phyloP scores from a whole-genome alignment of 1,140 invertebrate species.

The Nephotettix cincticeps region DNA sequence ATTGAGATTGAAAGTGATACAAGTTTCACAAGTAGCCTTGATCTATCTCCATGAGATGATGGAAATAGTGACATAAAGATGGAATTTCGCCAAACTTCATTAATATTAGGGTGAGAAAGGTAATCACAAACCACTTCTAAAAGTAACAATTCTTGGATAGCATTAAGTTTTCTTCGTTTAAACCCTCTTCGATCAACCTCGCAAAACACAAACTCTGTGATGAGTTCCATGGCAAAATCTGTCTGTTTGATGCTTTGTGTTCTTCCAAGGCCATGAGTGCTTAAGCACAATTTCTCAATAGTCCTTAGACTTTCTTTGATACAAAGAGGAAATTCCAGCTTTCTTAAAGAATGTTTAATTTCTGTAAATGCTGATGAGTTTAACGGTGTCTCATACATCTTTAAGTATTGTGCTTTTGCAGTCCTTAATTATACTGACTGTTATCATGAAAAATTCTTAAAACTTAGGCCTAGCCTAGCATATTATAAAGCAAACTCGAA shows the following conservation, averaged over 20 bases:
- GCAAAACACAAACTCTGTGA: slow-evolving; percentile 79
- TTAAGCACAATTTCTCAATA: slow-evolving; percentile 1
- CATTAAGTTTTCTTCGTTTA: slow-evolving; percentile 37
- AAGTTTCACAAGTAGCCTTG: slow-evolving; percentile 71
- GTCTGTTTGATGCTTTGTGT: slow-evolving; percentile 54
- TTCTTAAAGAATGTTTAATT: slow-evolving; percentile 17
- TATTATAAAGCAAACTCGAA: too few species aligned
- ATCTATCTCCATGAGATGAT: slow-evolving; percentile 62
- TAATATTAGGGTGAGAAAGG: slow-evolving; percentile 61
- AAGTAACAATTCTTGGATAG: slow-evolving; percentile 72
- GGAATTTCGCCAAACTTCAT: slow-evolving; percentile 73
- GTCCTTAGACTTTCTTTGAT: slow-evolving; percentile 6
- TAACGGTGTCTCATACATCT: neutral
- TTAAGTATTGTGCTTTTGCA: too few species aligned
- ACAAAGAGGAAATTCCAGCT: slow-evolving; percentile 7
- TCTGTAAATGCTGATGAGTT: slow-evolving; percentile 8
- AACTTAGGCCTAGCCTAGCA: too few species aligned
- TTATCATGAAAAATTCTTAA: too few species aligned
- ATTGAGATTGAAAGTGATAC: slow-evolving; percentile 75
- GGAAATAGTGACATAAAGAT: slow-evolving; percentile 77
- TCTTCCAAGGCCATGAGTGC: slow-evolving; percentile 3
- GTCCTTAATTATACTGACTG: too few species aligned
- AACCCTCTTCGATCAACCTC: slow-evolving; percentile 65
- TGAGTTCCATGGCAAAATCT: slow-evolving; percentile 69
- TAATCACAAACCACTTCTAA: slow-evolving; percentile 74